Evolutionary conservation across 2,888 invertebrate species (phyloP), one percentile per base, ranked within the genome.

Genomic region (Polydrusus pterygomalis): DNA sequence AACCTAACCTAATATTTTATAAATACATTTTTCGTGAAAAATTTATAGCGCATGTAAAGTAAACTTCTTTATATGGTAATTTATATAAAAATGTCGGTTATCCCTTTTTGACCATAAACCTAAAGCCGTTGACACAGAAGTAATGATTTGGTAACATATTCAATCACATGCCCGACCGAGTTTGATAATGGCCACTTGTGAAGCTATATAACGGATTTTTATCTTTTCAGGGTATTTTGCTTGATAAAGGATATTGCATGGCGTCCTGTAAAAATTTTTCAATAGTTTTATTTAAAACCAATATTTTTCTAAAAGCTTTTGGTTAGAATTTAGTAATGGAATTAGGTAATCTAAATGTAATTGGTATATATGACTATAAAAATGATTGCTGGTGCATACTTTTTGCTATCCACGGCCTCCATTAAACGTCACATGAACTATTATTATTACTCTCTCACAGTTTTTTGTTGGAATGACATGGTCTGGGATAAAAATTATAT

Each of bases 61-160:
- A 38, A 20, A 15, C 64, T 17, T 20, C 38, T 71, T 38, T 73
- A 47, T 73, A 73, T 67, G 73, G 67, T 73, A 73, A 73, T 73
- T 67, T 73, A 20, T 30, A 54, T 63, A 54, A 63, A 71, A 43
- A 56, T 34, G 18, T 62, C 30, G 6, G 34, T 63, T 25, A 71
- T 49, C 56, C 30, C 71, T 51, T 64, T 40, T 73, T 73, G 73
- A 73, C 73, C 73, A 60, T 73, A 73, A 62, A 67, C 65, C 25
- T 17, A 38, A 45, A 18, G 7, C 60, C 45, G 67, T 49, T 73
- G 58, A 73, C 73, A 73, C 40, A 67, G 73, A 56, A 47, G 73
- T 65, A 60, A 20, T 73, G 65, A 73, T 73, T 73, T 60, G 73
- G 73, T 56, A 60, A 73, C 73, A 73, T 58, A 73, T 73, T 73